Percentiles rank a stretch among this genome's conserved stretches.
Conservation (phyloP, 2,888 invertebrate species). For the Drosophila ustulata region DNA sequence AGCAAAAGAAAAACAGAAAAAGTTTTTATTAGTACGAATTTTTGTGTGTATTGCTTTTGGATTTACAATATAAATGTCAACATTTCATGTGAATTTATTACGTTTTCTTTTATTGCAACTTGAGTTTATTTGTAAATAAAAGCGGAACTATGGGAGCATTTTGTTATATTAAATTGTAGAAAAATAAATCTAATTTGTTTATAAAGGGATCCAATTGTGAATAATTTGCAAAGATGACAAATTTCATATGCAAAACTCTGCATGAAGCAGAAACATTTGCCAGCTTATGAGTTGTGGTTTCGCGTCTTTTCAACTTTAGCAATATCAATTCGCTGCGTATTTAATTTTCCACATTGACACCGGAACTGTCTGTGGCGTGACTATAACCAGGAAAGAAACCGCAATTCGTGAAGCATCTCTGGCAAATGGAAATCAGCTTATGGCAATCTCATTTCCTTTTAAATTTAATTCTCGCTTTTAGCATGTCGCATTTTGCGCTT, state of each 20-base stretch:
- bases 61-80: neutral
- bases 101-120: neutral
- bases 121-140: neutral
- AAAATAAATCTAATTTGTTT: too few relatives aligned
- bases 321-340: neutral
- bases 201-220: too few relatives aligned
- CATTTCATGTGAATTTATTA: neutral
- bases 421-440: slow-evolving; percentile 45
- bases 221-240: too few relatives aligned
- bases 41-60: slow-evolving; percentile 1
- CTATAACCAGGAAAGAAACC: slow-evolving; percentile 19
- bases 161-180: too few relatives aligned
- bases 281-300: neutral
- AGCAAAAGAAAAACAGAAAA: slow-evolving; percentile 20
- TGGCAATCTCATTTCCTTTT: slow-evolving; percentile 73
- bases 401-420: slow-evolving; percentile 23
- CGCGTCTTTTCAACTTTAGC: neutral
- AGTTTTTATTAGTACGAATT: slow-evolving; percentile 45
- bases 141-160: too few relatives aligned
- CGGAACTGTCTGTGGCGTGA: slow-evolving; percentile 11
- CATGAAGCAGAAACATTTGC: neutral
- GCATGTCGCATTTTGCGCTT: slow-evolving; percentile 39
- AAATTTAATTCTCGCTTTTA: slow-evolving; percentile 73
- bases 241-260: too few relatives aligned
- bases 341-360: slow-evolving; percentile 1